Evolutionary conservation across 1,140 invertebrate species (phyloP).

Genomic region (Hyposmocoma kahamanoa): DNA sequence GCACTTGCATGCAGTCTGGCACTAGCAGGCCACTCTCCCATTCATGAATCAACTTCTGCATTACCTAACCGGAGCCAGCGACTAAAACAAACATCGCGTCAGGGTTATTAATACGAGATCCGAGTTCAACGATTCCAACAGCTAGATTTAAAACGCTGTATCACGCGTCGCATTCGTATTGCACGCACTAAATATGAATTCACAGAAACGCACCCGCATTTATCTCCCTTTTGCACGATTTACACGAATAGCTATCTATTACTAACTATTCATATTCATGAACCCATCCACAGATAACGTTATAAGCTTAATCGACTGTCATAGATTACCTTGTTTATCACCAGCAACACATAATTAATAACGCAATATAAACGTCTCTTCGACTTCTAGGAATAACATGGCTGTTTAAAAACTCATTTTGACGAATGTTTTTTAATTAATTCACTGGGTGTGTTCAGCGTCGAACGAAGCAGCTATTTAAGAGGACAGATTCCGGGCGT

Average conservation of each 20-base stretch:
- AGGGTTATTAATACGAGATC: constrained; percentile 65
- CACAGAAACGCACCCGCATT: neutral
- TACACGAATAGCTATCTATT: no score
- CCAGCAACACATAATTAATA: constrained; percentile 31
- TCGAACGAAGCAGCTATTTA: constrained; percentile 31
- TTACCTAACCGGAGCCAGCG: constrained; percentile 58
- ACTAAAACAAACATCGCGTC: constrained; percentile 63
- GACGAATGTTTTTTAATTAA: constrained; percentile 47
- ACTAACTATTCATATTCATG: constrained; percentile 18
- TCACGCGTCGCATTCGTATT: constrained; percentile 16
- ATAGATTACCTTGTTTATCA: constrained; percentile 31
- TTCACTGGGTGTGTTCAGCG: constrained; percentile 33
- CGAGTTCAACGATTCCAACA: constrained; percentile 61
- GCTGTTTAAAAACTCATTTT: constrained; percentile 35
- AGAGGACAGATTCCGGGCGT: constrained; percentile 38
- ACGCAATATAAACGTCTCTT: constrained; percentile 15
- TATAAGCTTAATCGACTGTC: constrained; percentile 29
- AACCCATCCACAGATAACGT: constrained; percentile 7
- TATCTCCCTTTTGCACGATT: no score
- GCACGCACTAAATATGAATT: constrained; percentile 15
- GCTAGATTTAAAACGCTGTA: constrained; percentile 42
- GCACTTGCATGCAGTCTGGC: constrained; percentile 24
- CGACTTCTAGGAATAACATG: constrained; percentile 23
- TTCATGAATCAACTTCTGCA: constrained; percentile 70
- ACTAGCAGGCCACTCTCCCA: constrained; percentile 41